Percentiles rank a stretch among this genome's conserved stretches.
phyloP scores from a whole-genome alignment of 92 coral and sea anemone genomes.

The Heteractis magnifica region DNA sequence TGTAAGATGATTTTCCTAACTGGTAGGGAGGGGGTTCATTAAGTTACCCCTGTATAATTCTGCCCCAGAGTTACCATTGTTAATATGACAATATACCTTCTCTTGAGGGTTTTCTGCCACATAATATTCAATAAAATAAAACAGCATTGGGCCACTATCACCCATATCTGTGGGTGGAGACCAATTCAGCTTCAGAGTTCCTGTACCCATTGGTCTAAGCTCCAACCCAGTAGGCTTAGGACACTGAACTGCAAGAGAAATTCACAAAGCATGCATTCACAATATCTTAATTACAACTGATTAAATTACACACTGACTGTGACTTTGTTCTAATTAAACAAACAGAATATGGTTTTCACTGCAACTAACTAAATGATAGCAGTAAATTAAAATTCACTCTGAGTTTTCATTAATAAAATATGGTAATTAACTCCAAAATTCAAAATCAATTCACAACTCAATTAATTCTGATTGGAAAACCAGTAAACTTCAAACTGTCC shows the following conservation, averaged over 20 bases:
- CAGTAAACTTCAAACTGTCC: too few relatives aligned
- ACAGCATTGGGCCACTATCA: not conserved
- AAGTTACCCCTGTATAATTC: not conserved
- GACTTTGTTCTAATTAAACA: too few relatives aligned
- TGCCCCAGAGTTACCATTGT: not conserved
- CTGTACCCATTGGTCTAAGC: not conserved
- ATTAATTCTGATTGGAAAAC: too few relatives aligned
- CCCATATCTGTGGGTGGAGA: constrained; percentile 15
- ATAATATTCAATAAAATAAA: constrained; percentile 7
- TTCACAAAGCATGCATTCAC: not conserved
- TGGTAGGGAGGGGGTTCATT: not conserved
- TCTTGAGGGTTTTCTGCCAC: not conserved
- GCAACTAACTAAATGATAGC: too few relatives aligned
- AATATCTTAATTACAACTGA: too few relatives aligned
- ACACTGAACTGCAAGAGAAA: constrained; percentile 3
- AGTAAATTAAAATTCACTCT: not conserved
- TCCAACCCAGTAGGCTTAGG: not conserved
- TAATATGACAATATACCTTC: not conserved
- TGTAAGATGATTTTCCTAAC: too few relatives aligned
- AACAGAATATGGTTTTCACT: too few relatives aligned
- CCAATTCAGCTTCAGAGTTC: constrained; percentile 4
- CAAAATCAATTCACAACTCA: too few relatives aligned
- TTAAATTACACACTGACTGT: too few relatives aligned
- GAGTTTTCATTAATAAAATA: too few relatives aligned
- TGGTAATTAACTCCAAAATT: too few relatives aligned